phyloP scores from a whole-genome alignment of 2,797 vertebrate species.

The Parauchenoglanis punctatus region DNA sequence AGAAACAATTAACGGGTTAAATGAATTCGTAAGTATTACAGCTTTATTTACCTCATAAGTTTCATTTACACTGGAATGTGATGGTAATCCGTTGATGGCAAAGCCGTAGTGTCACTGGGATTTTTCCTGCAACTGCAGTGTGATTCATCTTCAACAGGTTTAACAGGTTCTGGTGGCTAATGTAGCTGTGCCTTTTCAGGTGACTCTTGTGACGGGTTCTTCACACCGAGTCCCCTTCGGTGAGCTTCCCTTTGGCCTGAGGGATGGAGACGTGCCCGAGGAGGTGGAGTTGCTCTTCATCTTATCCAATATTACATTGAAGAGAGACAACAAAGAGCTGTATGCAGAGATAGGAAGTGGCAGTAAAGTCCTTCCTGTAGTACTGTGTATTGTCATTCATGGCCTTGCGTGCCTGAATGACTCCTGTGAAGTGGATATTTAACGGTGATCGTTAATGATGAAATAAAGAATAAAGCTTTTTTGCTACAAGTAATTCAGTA shows the following conservation, averaged over 20 bases:
- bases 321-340: conserved; percentile 66
- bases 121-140: no score
- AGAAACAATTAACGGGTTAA: conserved; percentile 67
- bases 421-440: not conserved
- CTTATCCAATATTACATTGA: conserved; percentile 71
- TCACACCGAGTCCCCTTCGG: conserved; percentile 63
- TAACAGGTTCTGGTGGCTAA: not conserved
- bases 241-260: conserved; percentile 66
- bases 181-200: conserved; percentile 64
- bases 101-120: not conserved
- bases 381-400: conserved; percentile 76
- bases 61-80: not conserved
- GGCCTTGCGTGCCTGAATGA: conserved; percentile 71
- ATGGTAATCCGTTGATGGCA: not conserved
- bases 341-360: conserved; percentile 62
- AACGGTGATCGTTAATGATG: not conserved
- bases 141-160: not conserved
- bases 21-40: conserved; percentile 41
- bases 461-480: not conserved
- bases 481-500: not conserved
- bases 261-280: conserved; percentile 71
- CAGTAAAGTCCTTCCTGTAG: conserved; percentile 61
- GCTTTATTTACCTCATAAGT: not conserved
- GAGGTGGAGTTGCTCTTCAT: conserved; percentile 75
- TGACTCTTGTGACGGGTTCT: conserved; percentile 63